These are phyloP conservation scores for Slavum lentiscoides DNA, from an alignment of 2,888 invertebrate species.

Conservation along the genomic window DNA sequence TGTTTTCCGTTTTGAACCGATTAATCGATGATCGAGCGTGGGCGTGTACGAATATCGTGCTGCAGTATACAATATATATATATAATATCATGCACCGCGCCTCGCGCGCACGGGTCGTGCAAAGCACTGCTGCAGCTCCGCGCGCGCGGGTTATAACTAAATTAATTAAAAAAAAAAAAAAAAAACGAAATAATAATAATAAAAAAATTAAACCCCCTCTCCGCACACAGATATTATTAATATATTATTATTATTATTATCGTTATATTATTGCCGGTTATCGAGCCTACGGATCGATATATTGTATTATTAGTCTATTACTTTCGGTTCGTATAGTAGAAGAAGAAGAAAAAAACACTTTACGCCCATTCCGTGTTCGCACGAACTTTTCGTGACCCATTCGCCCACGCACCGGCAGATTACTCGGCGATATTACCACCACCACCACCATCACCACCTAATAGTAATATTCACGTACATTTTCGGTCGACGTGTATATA, in stretches of 20 bases:
- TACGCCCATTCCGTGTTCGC: slow-evolving; percentile 53
- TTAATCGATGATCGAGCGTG: slow-evolving; percentile 53
- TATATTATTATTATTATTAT: no score
- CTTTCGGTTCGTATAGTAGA: slow-evolving; percentile 24
- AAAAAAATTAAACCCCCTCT: no score
- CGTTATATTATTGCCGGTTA: no score
- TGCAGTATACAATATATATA: not conserved
- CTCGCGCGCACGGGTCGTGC: slow-evolving; percentile 24
- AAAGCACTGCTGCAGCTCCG: not conserved
- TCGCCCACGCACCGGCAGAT: slow-evolving; percentile 41
- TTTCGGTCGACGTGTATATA: no score
- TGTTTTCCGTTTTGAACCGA: slow-evolving; percentile 46
- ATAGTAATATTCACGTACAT: not conserved
- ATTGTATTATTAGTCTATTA: slow-evolving; percentile 42
- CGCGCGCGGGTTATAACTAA: slow-evolving; percentile 48
- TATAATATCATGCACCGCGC: slow-evolving; percentile 11
- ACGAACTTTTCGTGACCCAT: slow-evolving; percentile 47
- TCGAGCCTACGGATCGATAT: no score
- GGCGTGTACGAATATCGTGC: slow-evolving; percentile 39
- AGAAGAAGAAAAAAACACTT: slow-evolving; percentile 31
- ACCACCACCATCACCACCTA: not conserved
- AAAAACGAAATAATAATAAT: not conserved
- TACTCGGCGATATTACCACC: slow-evolving; percentile 30
- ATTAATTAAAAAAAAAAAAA: slow-evolving; percentile 48
- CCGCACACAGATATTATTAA: no score